Evolutionary conservation across 1,140 invertebrate genomes (phyloP), one percentile per base, ranked within the genome.

Genomic region (Berghia stephanieae): DNA sequence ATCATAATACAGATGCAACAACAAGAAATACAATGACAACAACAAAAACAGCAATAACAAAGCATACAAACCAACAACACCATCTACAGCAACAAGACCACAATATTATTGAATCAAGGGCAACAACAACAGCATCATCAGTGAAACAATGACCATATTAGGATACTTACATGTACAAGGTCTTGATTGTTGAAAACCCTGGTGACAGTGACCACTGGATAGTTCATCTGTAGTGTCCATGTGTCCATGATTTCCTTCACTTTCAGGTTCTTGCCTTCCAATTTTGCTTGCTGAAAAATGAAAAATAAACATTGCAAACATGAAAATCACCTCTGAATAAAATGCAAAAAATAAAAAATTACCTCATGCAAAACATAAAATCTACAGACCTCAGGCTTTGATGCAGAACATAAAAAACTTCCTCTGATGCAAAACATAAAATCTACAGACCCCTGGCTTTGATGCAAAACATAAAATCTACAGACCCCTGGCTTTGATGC

Each of bases 201-300:
- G 16, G 68, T 92, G 0, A 96, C 92, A 0, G 92, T 95, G 0
- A 97, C 89, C 0, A 96, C 92, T 0, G 96, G 96, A 87, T 94
- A 97, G 2, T 95, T 95, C 77, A 93, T 95, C 89, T 97, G 95
- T 10, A 96, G 86, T 0, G 95, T 96, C 96, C 96, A 98, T 0
- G 95, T 96, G 82, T 97, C 95, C 94, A 96, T 94, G 63, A 96
- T 93, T 2, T 90, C 84, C 78, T 92, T 92, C 0, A 96, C 89
- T 38, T 75, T 78, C 49, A 27, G 43, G 57, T 24, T 57, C 24
- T 75, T 79, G 0, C 71, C 63, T 24, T 84, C 84, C 0, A 10
- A 21, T 5, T 76, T 66, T 3, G 81, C 72, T 85, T 85, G 81
- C 84, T 81, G 68, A 34, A 70, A 70, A 2, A 42, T 6, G 21